A percentile compares a stretch with the other conserved stretches of the same genome.
Conservation (phyloP, 2,113 vertebrate genomes). For the Silurus meridionalis region DNA sequence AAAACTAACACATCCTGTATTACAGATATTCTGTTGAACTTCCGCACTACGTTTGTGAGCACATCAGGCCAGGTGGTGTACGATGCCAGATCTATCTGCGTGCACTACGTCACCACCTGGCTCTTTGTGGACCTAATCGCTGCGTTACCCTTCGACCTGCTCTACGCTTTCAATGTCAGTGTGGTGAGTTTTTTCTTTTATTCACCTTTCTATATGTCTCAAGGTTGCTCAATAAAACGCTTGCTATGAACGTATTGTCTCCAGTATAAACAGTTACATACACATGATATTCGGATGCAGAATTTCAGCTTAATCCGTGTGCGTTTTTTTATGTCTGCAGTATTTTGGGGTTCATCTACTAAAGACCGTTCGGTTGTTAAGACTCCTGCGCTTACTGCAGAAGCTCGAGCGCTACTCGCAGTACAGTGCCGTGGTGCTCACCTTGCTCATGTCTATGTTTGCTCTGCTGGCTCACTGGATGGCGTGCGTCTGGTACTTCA, state of each 20-base stretch:
- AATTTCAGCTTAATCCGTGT: not conserved
- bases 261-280: no score
- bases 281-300: not conserved
- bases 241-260: not conserved
- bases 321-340: constrained; percentile 54
- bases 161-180: constrained; percentile 81
- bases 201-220: not conserved
- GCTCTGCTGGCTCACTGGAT: constrained; percentile 82
- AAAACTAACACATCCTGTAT: not conserved
- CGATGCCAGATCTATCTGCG: constrained; percentile 80
- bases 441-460: constrained; percentile 83
- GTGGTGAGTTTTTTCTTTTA: constrained; percentile 71
- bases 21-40: constrained; percentile 79
- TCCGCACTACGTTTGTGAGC: constrained; percentile 81
- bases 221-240: not conserved
- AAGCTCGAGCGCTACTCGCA: constrained; percentile 82
- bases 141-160: constrained; percentile 80
- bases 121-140: constrained; percentile 82
- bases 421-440: constrained; percentile 81
- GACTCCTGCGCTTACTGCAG: constrained; percentile 77
- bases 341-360: constrained; percentile 80
- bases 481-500: constrained; percentile 82
- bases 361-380: constrained; percentile 78
- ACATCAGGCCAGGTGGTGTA: constrained; percentile 82
- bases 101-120: constrained; percentile 83